These are phyloP conservation scores for Labeo calbasu DNA, from an alignment of 2,797 vertebrate species.

Conservation along the genomic window DNA sequence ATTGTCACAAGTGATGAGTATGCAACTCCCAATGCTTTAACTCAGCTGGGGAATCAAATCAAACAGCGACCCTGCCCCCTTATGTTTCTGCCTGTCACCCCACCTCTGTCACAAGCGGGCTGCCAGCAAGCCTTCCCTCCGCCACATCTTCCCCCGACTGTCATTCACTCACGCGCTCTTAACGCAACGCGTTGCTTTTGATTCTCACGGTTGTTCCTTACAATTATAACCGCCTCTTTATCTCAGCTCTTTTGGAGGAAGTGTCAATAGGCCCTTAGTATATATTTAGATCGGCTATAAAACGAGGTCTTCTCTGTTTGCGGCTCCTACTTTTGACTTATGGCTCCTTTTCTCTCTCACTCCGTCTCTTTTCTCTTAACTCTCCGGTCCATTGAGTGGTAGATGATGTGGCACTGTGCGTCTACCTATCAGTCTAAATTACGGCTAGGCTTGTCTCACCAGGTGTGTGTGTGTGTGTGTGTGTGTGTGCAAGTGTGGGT, in stretches of 20 bases:
- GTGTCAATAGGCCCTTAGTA: conserved; percentile 32
- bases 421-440: conserved; percentile 53
- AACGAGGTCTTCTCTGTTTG: conserved; percentile 44
- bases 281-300: conserved; percentile 45
- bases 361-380: conserved; percentile 42
- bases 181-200: conserved; percentile 30
- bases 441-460: conserved; percentile 40
- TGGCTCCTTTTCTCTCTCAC: conserved; percentile 29
- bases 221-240: conserved; percentile 38
- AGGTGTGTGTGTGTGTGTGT: conserved; percentile 14
- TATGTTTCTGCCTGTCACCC: conserved; percentile 53
- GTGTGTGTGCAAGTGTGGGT: background rate
- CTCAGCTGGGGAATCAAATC: conserved; percentile 56
- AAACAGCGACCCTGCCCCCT: conserved; percentile 52
- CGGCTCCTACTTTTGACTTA: background rate
- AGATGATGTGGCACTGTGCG: conserved; percentile 57
- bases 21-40: conserved; percentile 57
- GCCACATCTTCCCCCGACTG: conserved; percentile 20
- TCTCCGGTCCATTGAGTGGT: conserved; percentile 55
- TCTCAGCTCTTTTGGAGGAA: conserved; percentile 22
- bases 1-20: conserved; percentile 72
- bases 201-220: conserved; percentile 32
- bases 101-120: conserved; percentile 35
- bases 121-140: conserved; percentile 22
- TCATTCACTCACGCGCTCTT: conserved; percentile 17